Base-by-base conservation (phyloP, 1,140 invertebrate genomes). In the Brachionus manjavacas region DNA sequence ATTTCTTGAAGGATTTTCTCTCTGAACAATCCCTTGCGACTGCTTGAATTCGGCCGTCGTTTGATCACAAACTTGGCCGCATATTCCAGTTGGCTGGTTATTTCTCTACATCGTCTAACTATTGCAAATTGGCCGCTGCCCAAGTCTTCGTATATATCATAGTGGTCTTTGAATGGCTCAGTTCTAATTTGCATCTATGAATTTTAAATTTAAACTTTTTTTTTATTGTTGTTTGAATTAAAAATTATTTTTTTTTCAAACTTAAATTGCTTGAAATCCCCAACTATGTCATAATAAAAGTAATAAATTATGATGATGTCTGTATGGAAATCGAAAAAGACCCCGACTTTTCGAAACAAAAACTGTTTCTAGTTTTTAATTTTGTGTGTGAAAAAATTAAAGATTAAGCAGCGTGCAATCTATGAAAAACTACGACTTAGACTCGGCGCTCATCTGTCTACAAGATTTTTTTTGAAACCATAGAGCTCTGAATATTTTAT, bases 41-140 rank as follows among this genome's bases (percentile, higher is more conserved):
- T 80, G 8, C 88, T 87, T 1, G 86, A 86, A 20, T 85, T 85
- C 2, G 78, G 46, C 12, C 86, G 92, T 86, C 95, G 91, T 89
- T 97, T 96, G 88, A 94, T 93, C 85, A 98, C 94, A 90, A 95
- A 96, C 91, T 98, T 98, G 85, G 96, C 96, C 1, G 96, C 96
- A 91, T 94, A 98, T 88, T 95, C 93, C 85, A 92, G 91, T 31
- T 94, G 94, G 8, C 93, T 94, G 84, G 92, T 92, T 88, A 93
- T 92, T 89, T 97, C 94, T n/a, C 92, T 92, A 86, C 95, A 95
- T 89, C 94, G 92, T 85, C 94, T 93, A 68, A 98, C 96, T 84
- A 95, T 93, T 16, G 96, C 96, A 90, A 97, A 98, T 91, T 98
- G 97, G 46, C 96, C 96, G 88, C 96, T 97, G 85, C 81, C 81